Evolutionary conservation across 2,113 vertebrate species (phyloP), one percentile per base, ranked within the genome.

Genomic region (Percopsis transmontana): DNA sequence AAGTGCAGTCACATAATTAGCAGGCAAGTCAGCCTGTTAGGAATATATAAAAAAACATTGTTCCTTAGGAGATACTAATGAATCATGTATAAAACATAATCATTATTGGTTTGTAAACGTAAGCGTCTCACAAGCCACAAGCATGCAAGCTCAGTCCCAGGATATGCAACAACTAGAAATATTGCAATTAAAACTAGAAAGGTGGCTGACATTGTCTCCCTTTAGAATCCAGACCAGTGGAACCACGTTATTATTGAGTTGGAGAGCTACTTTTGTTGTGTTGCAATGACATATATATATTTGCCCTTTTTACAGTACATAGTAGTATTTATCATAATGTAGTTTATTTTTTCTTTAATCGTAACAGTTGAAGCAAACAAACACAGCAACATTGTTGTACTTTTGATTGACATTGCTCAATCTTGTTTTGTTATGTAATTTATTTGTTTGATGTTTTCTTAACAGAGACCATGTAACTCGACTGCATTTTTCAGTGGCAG

Each of bases 71-170:
- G 88, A 90, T 90, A 76, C 82, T 89, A 91, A 89, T 91, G 74
- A 91, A 87, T 89, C 88, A 90, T 89, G 88, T 89, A 90, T 91
- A 81, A 85, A 89, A 89, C 79, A 90, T 90, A 89, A 90, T 89
- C 82, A 90, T 84, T 90, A 86, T 91, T 90, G 85, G 86, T 89
- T 91, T 89, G 88, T 86, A 82, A 87, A 80, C 45, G 68, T 64
- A 20, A 60, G 80, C 68, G 70, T 86, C 82, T 88, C 72, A 81
- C 66, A 77, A 85, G 83, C 86, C 85, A 85, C 83, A 72, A 86
- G 84, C 83, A 80, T 66, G 78, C 27, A 68, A 77, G 72, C 69
- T 81, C 74, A 81, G 76, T 88, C 85, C 83, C 86, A 83, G 84
- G 85, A 88, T 87, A 83, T 88, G 88, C 87, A 91, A 90, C 84